phyloP scores from a whole-genome alignment of 30 jellyfish, hydroid and myxozoan genomes.

The Aurelia sp. region DNA sequence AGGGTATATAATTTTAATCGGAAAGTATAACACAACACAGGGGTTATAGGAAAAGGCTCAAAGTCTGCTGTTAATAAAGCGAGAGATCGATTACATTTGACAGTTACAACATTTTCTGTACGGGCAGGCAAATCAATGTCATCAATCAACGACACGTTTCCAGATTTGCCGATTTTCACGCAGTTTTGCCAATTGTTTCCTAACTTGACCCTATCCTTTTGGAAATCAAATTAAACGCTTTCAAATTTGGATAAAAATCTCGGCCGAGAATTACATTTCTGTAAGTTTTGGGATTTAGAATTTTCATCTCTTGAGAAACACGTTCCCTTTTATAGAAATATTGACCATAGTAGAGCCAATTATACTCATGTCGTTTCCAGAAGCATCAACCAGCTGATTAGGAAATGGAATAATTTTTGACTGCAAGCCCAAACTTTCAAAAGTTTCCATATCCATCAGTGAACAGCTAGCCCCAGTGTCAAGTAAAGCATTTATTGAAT shows the following conservation, averaged over 20 bases:
- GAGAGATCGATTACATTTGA: too few relatives aligned
- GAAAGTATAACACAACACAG: too few relatives aligned
- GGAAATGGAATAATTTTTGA: too few relatives aligned
- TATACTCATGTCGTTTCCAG: conserved; percentile 38
- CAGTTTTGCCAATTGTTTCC: conserved; percentile 32
- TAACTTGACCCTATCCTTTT: conserved; percentile 13
- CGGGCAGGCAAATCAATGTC: conserved; percentile 1
- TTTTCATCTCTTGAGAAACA: conserved; percentile 24
- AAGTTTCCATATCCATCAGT: too few relatives aligned
- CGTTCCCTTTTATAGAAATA: conserved; percentile 11
- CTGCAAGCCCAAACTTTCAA: too few relatives aligned
- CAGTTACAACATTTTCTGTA: too few relatives aligned
- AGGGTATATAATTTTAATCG: too few relatives aligned
- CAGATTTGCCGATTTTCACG: conserved; percentile 17
- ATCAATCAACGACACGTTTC: conserved; percentile 3
- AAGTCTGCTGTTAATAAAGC: too few relatives aligned
- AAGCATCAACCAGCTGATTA: too few relatives aligned
- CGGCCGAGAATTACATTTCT: conserved; percentile 28
- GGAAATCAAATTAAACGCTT: conserved; percentile 17
- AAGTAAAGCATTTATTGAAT: too few relatives aligned
- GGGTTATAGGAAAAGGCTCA: too few relatives aligned
- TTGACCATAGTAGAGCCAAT: conserved; percentile 18
- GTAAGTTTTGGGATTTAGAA: conserved; percentile 37
- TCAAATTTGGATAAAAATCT: conserved; percentile 11
- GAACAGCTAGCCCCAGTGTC: too few relatives aligned